phyloP scores from a whole-genome alignment of 2,888 invertebrate genomes.

The Dynastes grantii region DNA sequence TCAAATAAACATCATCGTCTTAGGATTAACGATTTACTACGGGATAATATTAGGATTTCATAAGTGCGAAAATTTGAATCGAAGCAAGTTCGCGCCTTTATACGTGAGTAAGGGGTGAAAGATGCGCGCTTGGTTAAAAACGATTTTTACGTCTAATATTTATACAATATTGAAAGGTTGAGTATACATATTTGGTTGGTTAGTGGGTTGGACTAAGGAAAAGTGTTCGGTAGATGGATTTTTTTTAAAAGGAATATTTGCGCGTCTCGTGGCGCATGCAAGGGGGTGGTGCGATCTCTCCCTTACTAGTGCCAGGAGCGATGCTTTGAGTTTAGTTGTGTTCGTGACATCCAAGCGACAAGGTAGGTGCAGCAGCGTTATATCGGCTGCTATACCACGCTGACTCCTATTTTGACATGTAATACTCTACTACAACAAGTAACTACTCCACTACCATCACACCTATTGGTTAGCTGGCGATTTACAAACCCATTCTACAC shows the following conservation, averaged over 20 bases:
- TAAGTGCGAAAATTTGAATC: slow-evolving; percentile 31
- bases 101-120: slow-evolving; percentile 7
- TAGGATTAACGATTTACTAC: slow-evolving; percentile 5
- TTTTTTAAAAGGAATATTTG: slow-evolving; percentile 67
- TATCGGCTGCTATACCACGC: slow-evolving; percentile 62
- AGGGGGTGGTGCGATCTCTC: slow-evolving; percentile 67
- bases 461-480: slow-evolving; percentile 13
- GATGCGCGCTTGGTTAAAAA: slow-evolving; percentile 31
- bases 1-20: background rate
- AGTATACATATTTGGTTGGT: slow-evolving; percentile 66
- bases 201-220: slow-evolving; percentile 68
- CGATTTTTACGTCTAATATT: slow-evolving; percentile 32
- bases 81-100: slow-evolving; percentile 8
- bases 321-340: slow-evolving; percentile 49
- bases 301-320: slow-evolving; percentile 51
- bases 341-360: slow-evolving; percentile 48
- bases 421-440: slow-evolving; percentile 32
- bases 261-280: slow-evolving; percentile 64
- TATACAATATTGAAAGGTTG: slow-evolving; percentile 34
- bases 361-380: slow-evolving; percentile 54
- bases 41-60: slow-evolving; percentile 16
- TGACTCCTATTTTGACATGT: slow-evolving; percentile 62
- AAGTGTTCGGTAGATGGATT: slow-evolving; percentile 65
- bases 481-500: slow-evolving; percentile 21
- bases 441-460: slow-evolving; percentile 20